These are phyloP conservation scores for Lineus longissimus DNA, from an alignment of 1,140 invertebrate genomes.

Conservation along the genomic window DNA sequence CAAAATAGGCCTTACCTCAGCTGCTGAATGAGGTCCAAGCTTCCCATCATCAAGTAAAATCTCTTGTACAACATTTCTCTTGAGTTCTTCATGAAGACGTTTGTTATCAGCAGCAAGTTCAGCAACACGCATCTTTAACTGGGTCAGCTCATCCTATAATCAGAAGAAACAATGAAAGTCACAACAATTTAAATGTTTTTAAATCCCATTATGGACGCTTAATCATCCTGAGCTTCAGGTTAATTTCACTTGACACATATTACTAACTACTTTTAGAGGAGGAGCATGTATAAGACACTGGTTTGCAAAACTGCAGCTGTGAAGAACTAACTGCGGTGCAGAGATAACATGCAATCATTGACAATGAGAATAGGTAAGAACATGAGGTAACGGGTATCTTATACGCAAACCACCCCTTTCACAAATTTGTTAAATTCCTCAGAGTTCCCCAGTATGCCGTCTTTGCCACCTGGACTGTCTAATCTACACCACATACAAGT, in stretches of 20 bases:
- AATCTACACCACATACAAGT: not conserved
- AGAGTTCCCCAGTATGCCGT: too few species aligned
- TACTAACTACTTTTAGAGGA: too few species aligned
- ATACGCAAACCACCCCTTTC: too few species aligned
- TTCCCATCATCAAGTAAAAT: constrained; percentile 1
- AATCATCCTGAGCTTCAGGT: not conserved
- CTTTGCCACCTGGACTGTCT: too few species aligned
- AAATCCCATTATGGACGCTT: not conserved
- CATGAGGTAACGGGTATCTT: too few species aligned
- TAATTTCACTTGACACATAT: not conserved
- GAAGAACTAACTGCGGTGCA: too few species aligned
- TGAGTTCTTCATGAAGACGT: constrained; percentile 12
- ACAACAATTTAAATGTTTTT: not conserved
- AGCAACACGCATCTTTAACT: constrained; percentile 7
- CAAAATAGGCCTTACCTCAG: not conserved
- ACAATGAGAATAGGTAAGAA: too few species aligned
- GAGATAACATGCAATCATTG: too few species aligned
- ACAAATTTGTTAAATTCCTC: too few species aligned
- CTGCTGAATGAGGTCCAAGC: not conserved
- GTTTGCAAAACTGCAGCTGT: too few species aligned
- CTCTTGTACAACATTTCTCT: constrained; percentile 7
- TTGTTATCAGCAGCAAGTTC: constrained; percentile 15
- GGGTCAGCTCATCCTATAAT: constrained; percentile 15
- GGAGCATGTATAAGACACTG: too few species aligned
- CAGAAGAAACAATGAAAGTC: not conserved